Percentiles rank a stretch among this genome's conserved stretches.
Conservation (phyloP, 2,888 invertebrate species). For the Argynnis bischoffii region DNA sequence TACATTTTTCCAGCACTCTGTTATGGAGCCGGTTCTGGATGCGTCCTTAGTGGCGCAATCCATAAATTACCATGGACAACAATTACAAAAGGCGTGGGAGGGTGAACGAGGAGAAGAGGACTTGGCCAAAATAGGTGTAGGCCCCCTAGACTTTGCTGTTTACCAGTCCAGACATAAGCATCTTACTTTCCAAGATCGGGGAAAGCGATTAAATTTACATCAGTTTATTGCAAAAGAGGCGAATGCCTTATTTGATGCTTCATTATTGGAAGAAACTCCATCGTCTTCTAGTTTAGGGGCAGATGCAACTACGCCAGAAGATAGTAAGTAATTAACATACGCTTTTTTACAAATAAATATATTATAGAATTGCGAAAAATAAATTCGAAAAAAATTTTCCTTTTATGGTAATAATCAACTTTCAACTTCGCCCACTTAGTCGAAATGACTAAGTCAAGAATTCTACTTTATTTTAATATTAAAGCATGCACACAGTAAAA, state of each 20-base stretch:
- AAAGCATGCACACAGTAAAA: too few species aligned
- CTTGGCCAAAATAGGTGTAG: constrained; percentile 83
- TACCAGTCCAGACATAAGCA: constrained; percentile 91
- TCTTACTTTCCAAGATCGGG: constrained; percentile 91
- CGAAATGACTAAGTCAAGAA: background rate
- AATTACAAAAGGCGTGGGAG: constrained; percentile 94
- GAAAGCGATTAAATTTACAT: constrained; percentile 91
- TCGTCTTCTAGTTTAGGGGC: constrained; percentile 76
- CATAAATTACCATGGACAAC: constrained; percentile 93
- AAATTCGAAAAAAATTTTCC: background rate
- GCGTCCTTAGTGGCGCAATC: constrained; percentile 85
- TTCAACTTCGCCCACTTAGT: constrained; percentile 22
- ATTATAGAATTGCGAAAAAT: background rate
- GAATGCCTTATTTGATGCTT: constrained; percentile 86
- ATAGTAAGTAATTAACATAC: constrained; percentile 64
- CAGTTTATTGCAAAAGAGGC: constrained; percentile 95
- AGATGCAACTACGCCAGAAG: constrained; percentile 79
- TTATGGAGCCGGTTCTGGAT: constrained; percentile 76
- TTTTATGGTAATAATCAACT: constrained; percentile 15
- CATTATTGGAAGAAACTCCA: constrained; percentile 73
- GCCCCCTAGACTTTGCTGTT: constrained; percentile 86
- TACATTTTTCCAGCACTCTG: constrained; percentile 39
- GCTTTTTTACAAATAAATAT: background rate
- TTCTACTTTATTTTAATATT: too few species aligned
- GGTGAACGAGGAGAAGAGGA: constrained; percentile 91